Evolutionary conservation across 2,888 invertebrate genomes (phyloP).

Genomic region (Sinopyrophorus schimmeli): DNA sequence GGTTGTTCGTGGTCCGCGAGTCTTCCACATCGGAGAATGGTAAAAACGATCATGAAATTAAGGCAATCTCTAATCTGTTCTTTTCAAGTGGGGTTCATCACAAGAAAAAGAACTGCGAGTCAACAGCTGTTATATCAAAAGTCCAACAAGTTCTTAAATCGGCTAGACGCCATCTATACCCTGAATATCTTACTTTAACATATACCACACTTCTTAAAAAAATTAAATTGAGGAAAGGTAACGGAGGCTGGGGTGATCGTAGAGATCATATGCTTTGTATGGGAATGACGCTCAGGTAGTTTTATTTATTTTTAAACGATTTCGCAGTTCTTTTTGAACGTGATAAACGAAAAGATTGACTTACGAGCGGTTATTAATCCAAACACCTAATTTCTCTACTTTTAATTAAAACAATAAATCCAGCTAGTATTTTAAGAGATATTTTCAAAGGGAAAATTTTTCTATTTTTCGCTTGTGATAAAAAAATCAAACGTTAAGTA

Average conservation of each 20-base stretch:
- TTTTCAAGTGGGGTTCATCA: conserved; percentile 89
- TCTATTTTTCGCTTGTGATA: conserved; percentile 8
- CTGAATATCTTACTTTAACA: conserved; percentile 67
- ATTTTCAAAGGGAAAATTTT: conserved; percentile 6
- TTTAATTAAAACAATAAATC: conserved; percentile 9
- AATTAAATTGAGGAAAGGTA: conserved; percentile 80
- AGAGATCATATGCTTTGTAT: conserved; percentile 83
- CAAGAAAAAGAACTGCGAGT: conserved; percentile 89
- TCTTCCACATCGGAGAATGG: conserved; percentile 99
- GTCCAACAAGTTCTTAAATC: conserved; percentile 77
- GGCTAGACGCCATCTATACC: conserved; percentile 72
- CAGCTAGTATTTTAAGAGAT: conserved; percentile 9
- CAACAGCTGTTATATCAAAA: conserved; percentile 81
- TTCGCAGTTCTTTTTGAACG: conserved; percentile 20
- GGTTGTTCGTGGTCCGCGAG: conserved; percentile 89
- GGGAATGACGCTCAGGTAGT: conserved; percentile 63
- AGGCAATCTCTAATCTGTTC: too few species aligned
- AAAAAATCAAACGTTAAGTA: conserved; percentile 8
- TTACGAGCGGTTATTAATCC: conserved; percentile 7
- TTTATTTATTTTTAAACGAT: conserved; percentile 14
- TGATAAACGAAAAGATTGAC: conserved; percentile 17
- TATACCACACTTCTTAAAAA: conserved; percentile 71
- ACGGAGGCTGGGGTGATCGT: conserved; percentile 97
- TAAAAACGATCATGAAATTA: too few species aligned
- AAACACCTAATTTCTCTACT: conserved; percentile 6